A percentile compares a stretch with the other conserved stretches of the same genome.
Evolutionary conservation across 2,113 vertebrate genomes (phyloP).

Genomic region (Salvator merianae): DNA sequence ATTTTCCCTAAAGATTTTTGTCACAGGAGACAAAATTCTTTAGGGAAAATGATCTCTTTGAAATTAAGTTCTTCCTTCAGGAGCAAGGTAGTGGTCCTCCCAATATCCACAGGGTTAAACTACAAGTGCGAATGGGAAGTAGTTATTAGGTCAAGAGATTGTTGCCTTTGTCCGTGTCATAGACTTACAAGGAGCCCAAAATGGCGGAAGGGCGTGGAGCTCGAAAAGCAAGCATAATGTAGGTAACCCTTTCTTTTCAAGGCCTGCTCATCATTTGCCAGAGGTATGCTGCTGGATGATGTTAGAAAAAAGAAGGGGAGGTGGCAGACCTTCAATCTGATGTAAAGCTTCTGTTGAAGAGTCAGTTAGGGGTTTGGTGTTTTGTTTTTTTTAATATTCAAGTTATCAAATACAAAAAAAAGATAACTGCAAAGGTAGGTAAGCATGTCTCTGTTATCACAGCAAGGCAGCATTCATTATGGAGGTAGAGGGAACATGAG

Average conservation of each 20-base stretch:
- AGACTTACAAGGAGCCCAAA: constrained; percentile 9
- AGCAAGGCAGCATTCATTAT: constrained; percentile 22
- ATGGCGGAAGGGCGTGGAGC: not conserved
- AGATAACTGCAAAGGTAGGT: not conserved
- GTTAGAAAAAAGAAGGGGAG: not conserved
- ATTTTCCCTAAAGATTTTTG: too few relatives aligned
- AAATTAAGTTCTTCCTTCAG: not conserved
- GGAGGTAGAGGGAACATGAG: constrained; percentile 12
- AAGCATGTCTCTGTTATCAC: not conserved
- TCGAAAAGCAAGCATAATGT: not conserved
- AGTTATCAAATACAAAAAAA: not conserved
- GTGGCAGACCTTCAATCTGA: not conserved
- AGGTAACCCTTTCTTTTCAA: not conserved
- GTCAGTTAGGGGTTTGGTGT: not conserved
- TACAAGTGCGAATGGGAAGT: not conserved
- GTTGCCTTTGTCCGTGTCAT: not conserved
- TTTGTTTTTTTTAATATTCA: not conserved
- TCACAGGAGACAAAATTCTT: not conserved
- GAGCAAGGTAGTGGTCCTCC: too few relatives aligned
- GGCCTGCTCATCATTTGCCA: not conserved
- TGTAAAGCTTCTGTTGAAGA: not conserved
- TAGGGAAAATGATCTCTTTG: not conserved
- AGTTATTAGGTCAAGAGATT: constrained; percentile 7
- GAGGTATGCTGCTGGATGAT: not conserved
- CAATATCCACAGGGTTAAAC: not conserved